phyloP scores from a whole-genome alignment of 2,113 vertebrate species.

The Apus apus region DNA sequence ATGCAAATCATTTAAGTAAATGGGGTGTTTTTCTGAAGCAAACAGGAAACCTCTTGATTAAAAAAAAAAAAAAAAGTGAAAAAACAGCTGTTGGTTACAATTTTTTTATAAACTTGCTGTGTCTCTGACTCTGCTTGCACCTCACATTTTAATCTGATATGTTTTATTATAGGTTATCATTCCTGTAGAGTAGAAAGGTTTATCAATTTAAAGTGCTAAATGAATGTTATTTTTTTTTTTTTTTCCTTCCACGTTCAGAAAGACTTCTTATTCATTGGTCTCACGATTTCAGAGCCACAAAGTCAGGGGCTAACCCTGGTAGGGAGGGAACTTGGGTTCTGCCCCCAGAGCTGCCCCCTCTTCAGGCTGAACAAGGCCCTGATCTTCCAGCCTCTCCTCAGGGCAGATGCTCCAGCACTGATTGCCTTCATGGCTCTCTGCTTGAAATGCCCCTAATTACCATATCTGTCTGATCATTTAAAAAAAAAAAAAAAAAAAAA shows the following conservation, averaged over 20 bases:
- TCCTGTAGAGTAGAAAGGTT: background rate
- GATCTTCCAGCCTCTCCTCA: too few relatives aligned
- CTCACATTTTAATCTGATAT: background rate
- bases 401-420: background rate
- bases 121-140: background rate
- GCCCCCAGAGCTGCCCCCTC: rapidly evolving
- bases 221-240: background rate
- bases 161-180: background rate
- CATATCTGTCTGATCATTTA: background rate
- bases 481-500: background rate
- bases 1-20: background rate
- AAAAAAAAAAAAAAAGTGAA: background rate
- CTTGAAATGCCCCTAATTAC: background rate
- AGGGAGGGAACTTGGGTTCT: background rate
- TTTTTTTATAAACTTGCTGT: background rate
- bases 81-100: background rate
- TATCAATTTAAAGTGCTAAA: background rate
- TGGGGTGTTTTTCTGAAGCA: background rate
- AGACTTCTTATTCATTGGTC: background rate
- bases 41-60: background rate
- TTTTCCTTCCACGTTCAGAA: background rate
- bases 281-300: background rate
- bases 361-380: background rate
- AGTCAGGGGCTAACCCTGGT: background rate
- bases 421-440: background rate